These are phyloP conservation scores for Cephus spinipes DNA, from an alignment of 2,888 invertebrate species.

Conservation along the genomic window DNA sequence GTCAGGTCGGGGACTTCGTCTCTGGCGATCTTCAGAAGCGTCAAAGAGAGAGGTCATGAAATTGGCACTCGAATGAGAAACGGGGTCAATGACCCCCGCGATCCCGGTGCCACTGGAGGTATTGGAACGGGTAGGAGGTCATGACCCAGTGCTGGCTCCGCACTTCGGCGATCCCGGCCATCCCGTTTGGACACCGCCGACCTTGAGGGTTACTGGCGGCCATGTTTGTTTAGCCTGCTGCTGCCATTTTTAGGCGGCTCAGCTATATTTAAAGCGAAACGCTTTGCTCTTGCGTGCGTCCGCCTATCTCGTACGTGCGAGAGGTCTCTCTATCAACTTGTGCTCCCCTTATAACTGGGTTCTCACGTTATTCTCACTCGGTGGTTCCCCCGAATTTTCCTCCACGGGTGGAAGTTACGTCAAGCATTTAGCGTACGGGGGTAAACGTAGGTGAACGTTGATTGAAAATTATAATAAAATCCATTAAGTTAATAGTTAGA, in stretches of 20 bases:
- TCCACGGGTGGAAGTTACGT: not conserved
- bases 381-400: not conserved
- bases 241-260: constrained; percentile 35
- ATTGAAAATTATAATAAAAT: not conserved
- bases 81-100: constrained; percentile 48
- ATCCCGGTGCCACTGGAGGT: not conserved
- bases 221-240: constrained; percentile 30
- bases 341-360: not conserved
- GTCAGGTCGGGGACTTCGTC: too few relatives aligned
- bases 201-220: constrained; percentile 30
- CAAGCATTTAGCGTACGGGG: not conserved
- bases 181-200: constrained; percentile 29
- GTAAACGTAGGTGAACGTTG: not conserved
- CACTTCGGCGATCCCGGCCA: constrained; percentile 34
- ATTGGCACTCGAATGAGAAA: constrained; percentile 35
- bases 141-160: constrained; percentile 42
- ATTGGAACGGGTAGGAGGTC: constrained; percentile 46
- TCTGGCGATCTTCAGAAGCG: not conserved
- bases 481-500: not conserved
- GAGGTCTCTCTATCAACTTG: not conserved
- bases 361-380: not conserved
- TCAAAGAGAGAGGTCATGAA: not conserved
- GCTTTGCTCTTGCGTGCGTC: constrained; percentile 5
- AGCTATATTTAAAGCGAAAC: constrained; percentile 31
- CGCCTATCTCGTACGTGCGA: not conserved